These are phyloP conservation scores for Drymodes brunneopygia DNA, from an alignment of 2,113 vertebrate species.

Conservation along the genomic window DNA sequence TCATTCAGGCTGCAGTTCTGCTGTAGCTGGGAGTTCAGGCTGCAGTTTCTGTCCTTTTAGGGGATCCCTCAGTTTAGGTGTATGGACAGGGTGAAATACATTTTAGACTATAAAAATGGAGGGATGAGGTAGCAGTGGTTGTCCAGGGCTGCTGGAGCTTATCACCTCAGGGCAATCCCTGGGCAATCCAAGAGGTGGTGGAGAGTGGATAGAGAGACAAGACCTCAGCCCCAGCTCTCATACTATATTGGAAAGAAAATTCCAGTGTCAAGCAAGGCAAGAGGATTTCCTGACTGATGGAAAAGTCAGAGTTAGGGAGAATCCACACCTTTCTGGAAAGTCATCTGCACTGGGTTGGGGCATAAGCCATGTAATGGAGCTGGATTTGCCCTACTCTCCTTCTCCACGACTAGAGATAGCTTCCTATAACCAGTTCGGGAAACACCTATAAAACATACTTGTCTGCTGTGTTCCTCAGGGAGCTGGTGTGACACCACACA, in stretches of 20 bases:
- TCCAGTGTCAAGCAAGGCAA: not conserved
- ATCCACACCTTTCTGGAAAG: not conserved
- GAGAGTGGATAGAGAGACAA: not conserved
- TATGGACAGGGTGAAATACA: accelerated
- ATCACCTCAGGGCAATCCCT: too few relatives aligned
- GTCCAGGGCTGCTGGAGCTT: not conserved
- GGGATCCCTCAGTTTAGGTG: not conserved
- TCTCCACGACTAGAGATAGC: not conserved
- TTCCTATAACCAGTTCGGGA: not conserved
- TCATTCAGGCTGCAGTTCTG: accelerated
- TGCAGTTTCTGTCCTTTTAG: not conserved
- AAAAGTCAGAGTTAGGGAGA: not conserved
- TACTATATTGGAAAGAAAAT: not conserved
- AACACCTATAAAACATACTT: not conserved
- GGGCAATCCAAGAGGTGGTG: not conserved
- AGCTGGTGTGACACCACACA: not conserved
- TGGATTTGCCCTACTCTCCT: not conserved
- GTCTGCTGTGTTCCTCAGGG: accelerated
- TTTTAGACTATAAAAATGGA: not conserved
- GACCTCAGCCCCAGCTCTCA: not conserved
- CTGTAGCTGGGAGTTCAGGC: not conserved
- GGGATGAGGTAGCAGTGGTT: not conserved
- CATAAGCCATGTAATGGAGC: not conserved
- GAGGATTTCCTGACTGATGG: not conserved
- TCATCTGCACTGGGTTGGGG: not conserved